Conservation (phyloP, 2,888 invertebrate genomes). For the Mesochorus sp. region DNA sequence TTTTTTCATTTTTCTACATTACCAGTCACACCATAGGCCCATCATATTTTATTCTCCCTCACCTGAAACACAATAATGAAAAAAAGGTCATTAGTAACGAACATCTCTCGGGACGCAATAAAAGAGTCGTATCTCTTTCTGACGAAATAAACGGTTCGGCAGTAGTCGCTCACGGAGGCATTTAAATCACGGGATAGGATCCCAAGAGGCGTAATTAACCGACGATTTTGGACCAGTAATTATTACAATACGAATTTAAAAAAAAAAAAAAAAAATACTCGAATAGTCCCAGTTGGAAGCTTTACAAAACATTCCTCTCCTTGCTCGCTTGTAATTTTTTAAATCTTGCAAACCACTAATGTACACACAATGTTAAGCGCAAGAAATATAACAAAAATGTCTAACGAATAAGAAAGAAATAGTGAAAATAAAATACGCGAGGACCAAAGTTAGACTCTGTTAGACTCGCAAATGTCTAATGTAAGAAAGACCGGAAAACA, state of each 20-base stretch:
- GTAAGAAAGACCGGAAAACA: too few species aligned
- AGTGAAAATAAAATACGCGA: too few species aligned
- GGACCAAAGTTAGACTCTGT: too few species aligned
- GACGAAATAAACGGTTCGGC: constrained; percentile 6
- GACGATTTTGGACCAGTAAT: constrained; percentile 57
- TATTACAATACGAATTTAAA: constrained; percentile 56
- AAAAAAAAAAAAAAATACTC: constrained; percentile 27
- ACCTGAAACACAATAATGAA: constrained; percentile 48
- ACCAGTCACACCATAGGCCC: background rate
- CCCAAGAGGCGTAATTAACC: constrained; percentile 68
- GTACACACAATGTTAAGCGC: background rate
- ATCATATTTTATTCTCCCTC: constrained; percentile 10
- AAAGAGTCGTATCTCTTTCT: constrained; percentile 13
- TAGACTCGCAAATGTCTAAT: too few species aligned
- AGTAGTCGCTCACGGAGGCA: constrained; percentile 41
- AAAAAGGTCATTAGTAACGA: constrained; percentile 27
- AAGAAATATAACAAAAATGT: too few species aligned
- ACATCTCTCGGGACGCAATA: constrained; percentile 11
- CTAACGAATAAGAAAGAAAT: too few species aligned
- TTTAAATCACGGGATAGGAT: constrained; percentile 52
- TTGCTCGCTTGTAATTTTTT: background rate
- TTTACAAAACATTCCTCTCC: constrained; percentile 17
- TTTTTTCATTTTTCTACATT: background rate
- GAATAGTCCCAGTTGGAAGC: constrained; percentile 20
- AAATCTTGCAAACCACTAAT: background rate